A percentile compares a stretch with the other conserved stretches of the same genome.
These are phyloP conservation scores for Nomada goodeniana DNA, from an alignment of 2,888 invertebrate genomes.

Conservation along the genomic window DNA sequence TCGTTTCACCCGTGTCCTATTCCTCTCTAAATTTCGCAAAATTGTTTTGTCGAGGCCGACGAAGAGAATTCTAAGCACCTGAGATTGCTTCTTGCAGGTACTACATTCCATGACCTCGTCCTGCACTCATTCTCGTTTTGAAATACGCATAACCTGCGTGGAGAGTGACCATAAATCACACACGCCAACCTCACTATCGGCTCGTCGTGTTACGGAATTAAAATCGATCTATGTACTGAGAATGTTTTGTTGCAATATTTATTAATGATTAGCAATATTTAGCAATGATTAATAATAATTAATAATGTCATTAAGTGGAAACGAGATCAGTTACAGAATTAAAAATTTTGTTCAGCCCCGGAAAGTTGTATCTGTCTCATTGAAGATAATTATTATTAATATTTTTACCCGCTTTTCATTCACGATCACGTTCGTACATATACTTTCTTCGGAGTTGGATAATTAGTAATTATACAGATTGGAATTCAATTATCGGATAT, in stretches of 20 bases:
- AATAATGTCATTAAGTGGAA: too few relatives aligned
- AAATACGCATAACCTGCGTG: slow-evolving; percentile 13
- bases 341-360: too few relatives aligned
- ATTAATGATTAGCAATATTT: too few relatives aligned
- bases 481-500: not conserved
- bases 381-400: too few relatives aligned
- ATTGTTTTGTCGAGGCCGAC: not conserved
- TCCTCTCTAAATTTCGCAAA: slow-evolving; percentile 18
- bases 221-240: too few relatives aligned
- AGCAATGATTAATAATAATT: too few relatives aligned
- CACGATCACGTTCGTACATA: not conserved
- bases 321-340: too few relatives aligned
- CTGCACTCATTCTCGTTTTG: slow-evolving; percentile 36
- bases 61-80: slow-evolving; percentile 31
- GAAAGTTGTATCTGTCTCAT: too few relatives aligned
- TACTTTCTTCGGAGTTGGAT: not conserved
- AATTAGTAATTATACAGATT: not conserved
- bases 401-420: too few relatives aligned
- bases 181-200: not conserved
- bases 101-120: slow-evolving; percentile 29
- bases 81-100: slow-evolving; percentile 15
- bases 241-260: not conserved
- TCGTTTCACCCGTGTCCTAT: not conserved
- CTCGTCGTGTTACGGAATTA: not conserved
- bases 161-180: slow-evolving; percentile 15